These are phyloP conservation scores for Rousettus leschenaultii DNA, from an alignment of 2,113 vertebrate species.

Conservation along the genomic window DNA sequence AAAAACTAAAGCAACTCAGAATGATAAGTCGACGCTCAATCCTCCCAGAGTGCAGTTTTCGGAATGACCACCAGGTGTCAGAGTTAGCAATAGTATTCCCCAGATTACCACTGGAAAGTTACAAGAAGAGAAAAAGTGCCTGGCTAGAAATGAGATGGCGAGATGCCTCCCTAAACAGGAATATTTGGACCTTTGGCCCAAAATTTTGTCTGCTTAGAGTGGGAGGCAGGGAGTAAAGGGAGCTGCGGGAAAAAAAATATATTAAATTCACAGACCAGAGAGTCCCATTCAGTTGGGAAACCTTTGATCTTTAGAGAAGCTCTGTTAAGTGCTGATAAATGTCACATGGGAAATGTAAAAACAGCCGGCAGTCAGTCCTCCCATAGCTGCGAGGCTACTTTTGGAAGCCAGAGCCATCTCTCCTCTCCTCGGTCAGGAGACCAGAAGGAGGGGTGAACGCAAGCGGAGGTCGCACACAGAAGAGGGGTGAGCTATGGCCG, in stretches of 20 bases:
- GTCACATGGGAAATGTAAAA: neutral
- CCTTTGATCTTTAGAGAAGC: neutral
- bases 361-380: neutral
- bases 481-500: neutral
- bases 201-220: neutral
- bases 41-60: constrained; percentile 48
- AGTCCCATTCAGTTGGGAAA: neutral
- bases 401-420: neutral
- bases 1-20: constrained; percentile 14
- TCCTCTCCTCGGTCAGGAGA: neutral
- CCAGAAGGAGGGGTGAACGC: neutral
- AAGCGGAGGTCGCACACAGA: neutral
- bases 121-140: neutral
- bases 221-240: neutral
- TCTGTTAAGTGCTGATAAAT: neutral
- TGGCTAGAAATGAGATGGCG: neutral
- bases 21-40: neutral
- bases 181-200: neutral
- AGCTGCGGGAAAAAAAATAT: neutral
- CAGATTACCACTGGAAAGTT: constrained; percentile 32
- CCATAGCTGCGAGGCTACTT: neutral
- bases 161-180: neutral
- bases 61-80: constrained; percentile 81
- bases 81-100: constrained; percentile 67
- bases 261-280: neutral